Evolutionary conservation across 2,888 invertebrate genomes (phyloP), one percentile per base, ranked within the genome.

Genomic region (Agrochola lota): DNA sequence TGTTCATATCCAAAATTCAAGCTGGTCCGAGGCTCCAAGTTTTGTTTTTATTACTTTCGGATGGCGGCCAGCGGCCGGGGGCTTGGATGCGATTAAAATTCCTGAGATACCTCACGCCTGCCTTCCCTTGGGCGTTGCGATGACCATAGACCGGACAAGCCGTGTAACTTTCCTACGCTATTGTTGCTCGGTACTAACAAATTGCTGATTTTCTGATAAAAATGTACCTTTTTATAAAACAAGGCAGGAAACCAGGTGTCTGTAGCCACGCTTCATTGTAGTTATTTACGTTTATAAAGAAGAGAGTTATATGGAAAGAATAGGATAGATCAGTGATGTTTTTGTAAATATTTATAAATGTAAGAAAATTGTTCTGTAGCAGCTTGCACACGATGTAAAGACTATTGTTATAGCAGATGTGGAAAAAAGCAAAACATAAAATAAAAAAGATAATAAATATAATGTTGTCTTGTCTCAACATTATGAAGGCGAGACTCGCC

Each of bases 31-130:
- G 88, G 90, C 89, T 88, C 84, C 83, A 84, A 90, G 91, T 93
- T 93, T 93, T 93, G 93, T 93, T 94, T 94, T 94, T 94, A 93
- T 94, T 93, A 90, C 91, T 88, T 91, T 92, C 91, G 91, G 89
- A 90, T 88, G 91, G 90, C 92, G 91, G 89, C 89, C 90, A 90
- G 88, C 90, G 91, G 92, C 91, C 93, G 90, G 92, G 90, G 94
- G 93, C 94, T 94, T 94, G 94, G 95, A 94, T 94, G 93, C 96
- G 96, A 96, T 96, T 96, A 96, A 96, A 94, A 96, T 96, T 96
- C 96, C 94, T 93, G 89, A 92, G 94, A 95, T 95, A 93, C 95
- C 95, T 95, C 94, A 94, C 96, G 96, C 95, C 95, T 92, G 91
- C 93, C 93, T 91, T 91, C 93, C 93, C 93, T 92, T 90, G 87